phyloP scores from a whole-genome alignment of 2,888 invertebrate species.

The Agonopterix heracliana region DNA sequence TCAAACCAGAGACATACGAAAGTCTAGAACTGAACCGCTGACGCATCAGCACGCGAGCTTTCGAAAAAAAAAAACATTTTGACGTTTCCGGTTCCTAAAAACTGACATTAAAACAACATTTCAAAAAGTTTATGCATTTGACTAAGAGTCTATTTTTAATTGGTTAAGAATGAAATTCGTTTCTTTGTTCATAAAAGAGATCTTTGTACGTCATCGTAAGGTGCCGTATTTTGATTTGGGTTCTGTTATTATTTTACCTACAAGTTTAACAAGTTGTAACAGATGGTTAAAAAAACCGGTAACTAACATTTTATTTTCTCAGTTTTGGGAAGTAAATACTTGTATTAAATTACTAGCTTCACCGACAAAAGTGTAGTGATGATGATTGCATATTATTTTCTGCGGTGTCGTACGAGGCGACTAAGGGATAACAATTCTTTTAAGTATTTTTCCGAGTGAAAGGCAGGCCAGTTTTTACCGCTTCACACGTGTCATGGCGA shows the following conservation, averaged over 20 bases:
- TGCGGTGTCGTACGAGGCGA: too few relatives aligned
- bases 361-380: too few relatives aligned
- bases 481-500: too few relatives aligned
- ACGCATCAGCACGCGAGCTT: conserved; percentile 51
- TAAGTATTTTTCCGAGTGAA: too few relatives aligned
- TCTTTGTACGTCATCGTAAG: conserved; percentile 20
- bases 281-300: conserved; percentile 18
- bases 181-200: not conserved
- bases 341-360: too few relatives aligned
- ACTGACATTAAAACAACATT: conserved; percentile 21
- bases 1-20: too few relatives aligned
- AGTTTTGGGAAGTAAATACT: too few relatives aligned
- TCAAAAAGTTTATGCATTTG: too few relatives aligned
- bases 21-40: conserved; percentile 10
- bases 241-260: conserved; percentile 45
- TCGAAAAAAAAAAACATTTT: conserved; percentile 47
- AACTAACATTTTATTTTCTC: too few relatives aligned
- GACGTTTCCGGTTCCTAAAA: conserved; percentile 60
- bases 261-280: conserved; percentile 27
- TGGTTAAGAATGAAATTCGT: not conserved
- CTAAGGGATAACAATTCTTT: too few relatives aligned
- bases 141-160: not conserved
- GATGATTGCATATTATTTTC: too few relatives aligned
- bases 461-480: too few relatives aligned
- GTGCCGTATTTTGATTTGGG: conserved; percentile 51